A percentile compares a stretch with the other conserved stretches of the same genome.
phyloP scores from a whole-genome alignment of 2,113 vertebrate species.

The Cynopterus brachyotis region DNA sequence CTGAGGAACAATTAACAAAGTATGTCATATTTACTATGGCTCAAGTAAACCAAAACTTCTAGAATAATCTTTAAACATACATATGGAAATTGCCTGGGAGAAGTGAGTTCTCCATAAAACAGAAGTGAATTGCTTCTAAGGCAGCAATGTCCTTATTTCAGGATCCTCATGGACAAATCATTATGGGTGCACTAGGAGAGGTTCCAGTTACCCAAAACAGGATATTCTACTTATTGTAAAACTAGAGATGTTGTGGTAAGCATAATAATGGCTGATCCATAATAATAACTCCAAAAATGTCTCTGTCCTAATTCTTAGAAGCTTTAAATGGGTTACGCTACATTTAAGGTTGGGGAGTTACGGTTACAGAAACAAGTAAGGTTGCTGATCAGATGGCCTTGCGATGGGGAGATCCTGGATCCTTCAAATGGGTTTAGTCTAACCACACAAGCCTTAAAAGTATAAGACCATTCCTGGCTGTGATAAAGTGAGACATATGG shows the following conservation, averaged over 20 bases:
- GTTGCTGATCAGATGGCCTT: background rate
- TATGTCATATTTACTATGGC: background rate
- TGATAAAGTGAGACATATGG: background rate
- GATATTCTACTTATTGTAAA: background rate
- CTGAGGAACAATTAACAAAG: background rate
- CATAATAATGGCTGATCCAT: background rate
- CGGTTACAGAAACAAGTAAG: background rate
- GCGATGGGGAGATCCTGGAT: background rate
- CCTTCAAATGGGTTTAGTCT: background rate
- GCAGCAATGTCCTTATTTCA: background rate
- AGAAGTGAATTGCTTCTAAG: background rate
- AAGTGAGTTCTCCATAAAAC: conserved; percentile 23
- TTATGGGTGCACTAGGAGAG: background rate
- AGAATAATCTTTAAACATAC: background rate
- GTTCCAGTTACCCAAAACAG: background rate
- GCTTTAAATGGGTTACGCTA: background rate
- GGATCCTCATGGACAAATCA: background rate
- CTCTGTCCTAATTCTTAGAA: background rate
- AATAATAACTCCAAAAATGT: background rate
- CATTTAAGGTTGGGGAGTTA: background rate
- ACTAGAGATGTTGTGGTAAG: background rate
- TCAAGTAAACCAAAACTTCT: background rate
- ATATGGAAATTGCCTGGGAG: background rate
- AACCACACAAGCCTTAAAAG: background rate
- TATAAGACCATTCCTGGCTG: background rate